Percentiles rank a stretch among this genome's conserved stretches.
Conservation (phyloP, 2,797 vertebrate species). For the Pseudomugil tenellus region DNA sequence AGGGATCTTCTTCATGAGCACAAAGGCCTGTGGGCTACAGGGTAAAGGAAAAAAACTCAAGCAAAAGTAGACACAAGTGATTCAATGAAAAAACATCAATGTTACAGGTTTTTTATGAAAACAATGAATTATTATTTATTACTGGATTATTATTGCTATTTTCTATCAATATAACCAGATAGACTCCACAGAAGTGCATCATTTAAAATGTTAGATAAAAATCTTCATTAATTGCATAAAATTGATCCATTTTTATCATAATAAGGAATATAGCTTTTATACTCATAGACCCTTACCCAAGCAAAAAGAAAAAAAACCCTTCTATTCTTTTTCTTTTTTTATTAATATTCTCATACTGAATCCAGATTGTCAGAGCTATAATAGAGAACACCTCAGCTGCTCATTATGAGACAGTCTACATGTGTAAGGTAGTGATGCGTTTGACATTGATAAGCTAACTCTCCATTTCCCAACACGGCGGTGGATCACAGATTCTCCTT, state of each 20-base stretch:
- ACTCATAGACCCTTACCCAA: slow-evolving; percentile 1
- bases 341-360: slow-evolving; percentile 43
- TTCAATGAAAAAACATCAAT: neutral
- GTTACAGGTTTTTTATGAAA: neutral
- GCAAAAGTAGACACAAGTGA: neutral
- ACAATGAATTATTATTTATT: neutral
- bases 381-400: slow-evolving; percentile 49
- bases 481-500: slow-evolving; percentile 59
- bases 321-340: slow-evolving; percentile 51
- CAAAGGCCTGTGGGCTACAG: neutral
- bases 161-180: too few species aligned
- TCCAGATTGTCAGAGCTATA: slow-evolving; percentile 55
- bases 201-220: too few species aligned
- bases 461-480: slow-evolving; percentile 50
- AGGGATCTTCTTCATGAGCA: too few species aligned
- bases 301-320: slow-evolving; percentile 6
- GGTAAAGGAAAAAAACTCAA: neutral
- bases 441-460: slow-evolving; percentile 50
- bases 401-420: slow-evolving; percentile 49
- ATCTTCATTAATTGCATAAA: neutral
- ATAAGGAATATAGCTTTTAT: slow-evolving; percentile 15
- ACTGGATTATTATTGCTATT: too few species aligned
- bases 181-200: too few species aligned
- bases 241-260: neutral
- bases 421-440: slow-evolving; percentile 39